These are phyloP conservation scores for Crepidodera aurea DNA, from an alignment of 2,888 invertebrate species.

Conservation along the genomic window DNA sequence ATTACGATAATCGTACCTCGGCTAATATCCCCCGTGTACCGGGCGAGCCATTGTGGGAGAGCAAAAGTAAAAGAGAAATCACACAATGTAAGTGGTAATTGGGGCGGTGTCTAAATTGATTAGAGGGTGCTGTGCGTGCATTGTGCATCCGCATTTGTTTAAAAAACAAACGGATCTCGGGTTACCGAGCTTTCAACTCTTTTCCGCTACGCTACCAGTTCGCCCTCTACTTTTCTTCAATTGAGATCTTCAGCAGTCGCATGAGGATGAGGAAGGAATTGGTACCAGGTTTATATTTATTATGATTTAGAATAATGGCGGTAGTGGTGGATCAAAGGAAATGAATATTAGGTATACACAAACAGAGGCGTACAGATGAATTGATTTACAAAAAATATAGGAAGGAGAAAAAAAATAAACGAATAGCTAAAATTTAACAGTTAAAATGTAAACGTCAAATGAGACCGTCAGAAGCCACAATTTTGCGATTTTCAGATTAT, in stretches of 20 bases:
- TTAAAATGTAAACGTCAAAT: no score
- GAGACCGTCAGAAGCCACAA: no score
- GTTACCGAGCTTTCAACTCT: slow-evolving; percentile 42
- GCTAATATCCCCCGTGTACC: slow-evolving; percentile 25
- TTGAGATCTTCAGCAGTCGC: slow-evolving; percentile 13
- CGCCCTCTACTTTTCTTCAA: slow-evolving; percentile 22
- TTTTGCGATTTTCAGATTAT: no score
- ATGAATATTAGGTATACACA: slow-evolving; percentile 1
- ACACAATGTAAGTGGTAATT: slow-evolving; percentile 40
- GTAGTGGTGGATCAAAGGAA: slow-evolving; percentile 14
- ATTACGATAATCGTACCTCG: slow-evolving; percentile 12
- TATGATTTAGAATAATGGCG: slow-evolving; percentile 13
- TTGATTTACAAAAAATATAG: no score
- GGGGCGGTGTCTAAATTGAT: slow-evolving; percentile 45
- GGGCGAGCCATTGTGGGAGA: slow-evolving; percentile 24
- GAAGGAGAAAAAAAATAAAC: no score
- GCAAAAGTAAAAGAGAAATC: slow-evolving; percentile 21
- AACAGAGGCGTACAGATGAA: background rate
- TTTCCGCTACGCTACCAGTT: slow-evolving; percentile 1
- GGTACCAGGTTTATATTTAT: background rate
- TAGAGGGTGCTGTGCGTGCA: slow-evolving; percentile 44
- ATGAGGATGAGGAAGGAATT: slow-evolving; percentile 7
- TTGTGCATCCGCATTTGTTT: slow-evolving; percentile 46
- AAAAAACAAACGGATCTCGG: slow-evolving; percentile 43
- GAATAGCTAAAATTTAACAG: no score